A percentile compares a stretch with the other conserved stretches of the same genome.
phyloP scores from a whole-genome alignment of 2,113 vertebrate species.

The Zootoca vivipara region DNA sequence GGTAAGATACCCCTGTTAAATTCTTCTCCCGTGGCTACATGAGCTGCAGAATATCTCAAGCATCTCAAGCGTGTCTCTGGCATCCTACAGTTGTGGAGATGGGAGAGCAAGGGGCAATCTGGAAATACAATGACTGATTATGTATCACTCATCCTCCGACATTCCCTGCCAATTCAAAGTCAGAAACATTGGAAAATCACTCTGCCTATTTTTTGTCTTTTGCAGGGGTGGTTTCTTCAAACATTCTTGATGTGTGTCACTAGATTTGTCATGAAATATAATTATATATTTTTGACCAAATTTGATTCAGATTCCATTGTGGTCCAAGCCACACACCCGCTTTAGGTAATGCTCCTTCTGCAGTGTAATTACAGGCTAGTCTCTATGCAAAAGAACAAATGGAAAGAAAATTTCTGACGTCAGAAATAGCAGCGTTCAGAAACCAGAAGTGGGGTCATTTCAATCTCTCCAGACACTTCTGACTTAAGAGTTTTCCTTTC shows the following conservation, averaged over 20 bases:
- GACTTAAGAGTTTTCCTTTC: background rate
- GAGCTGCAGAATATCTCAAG: background rate
- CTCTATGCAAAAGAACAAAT: background rate
- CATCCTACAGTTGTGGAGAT: too few species aligned
- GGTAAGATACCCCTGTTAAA: slow-evolving; percentile 61
- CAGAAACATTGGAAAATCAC: background rate
- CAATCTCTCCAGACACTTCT: background rate
- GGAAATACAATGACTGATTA: background rate
- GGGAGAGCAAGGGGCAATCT: background rate
- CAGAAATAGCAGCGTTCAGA: background rate
- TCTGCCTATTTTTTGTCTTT: background rate
- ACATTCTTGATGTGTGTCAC: background rate
- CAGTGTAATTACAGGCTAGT: background rate
- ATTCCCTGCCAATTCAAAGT: too few species aligned
- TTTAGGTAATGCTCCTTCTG: background rate
- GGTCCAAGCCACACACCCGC: background rate
- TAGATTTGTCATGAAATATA: background rate
- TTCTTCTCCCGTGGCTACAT: fast-evolving
- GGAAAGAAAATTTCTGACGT: background rate
- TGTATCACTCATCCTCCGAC: too few species aligned
- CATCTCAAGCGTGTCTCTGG: too few species aligned
- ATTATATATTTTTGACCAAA: background rate
- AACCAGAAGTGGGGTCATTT: background rate
- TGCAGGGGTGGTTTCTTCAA: background rate
- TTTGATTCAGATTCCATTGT: background rate